phyloP scores from a whole-genome alignment of 2,113 vertebrate species.

The Microcebus jonahi region DNA sequence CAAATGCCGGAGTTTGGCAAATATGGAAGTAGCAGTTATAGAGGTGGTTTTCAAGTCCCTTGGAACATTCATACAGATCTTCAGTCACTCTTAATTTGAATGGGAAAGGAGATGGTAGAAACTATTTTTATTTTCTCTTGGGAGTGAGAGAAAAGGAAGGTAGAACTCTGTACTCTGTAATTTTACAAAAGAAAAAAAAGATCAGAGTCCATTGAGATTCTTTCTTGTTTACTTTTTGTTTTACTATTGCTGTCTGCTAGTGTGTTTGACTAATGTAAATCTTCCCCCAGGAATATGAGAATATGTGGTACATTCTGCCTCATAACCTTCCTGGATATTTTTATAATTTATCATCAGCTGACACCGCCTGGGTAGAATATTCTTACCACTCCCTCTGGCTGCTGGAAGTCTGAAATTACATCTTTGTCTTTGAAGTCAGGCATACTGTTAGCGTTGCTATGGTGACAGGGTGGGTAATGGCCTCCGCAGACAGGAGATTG shows the following conservation, averaged over 20 bases:
- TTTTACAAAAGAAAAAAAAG: conserved; percentile 31
- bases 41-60: background rate
- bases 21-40: background rate
- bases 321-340: conserved; percentile 89
- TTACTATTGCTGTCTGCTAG: conserved; percentile 14
- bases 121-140: conserved; percentile 68
- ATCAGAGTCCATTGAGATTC: conserved; percentile 45
- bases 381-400: conserved; percentile 96
- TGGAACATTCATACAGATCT: background rate
- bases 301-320: conserved; percentile 76
- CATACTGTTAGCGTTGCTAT: conserved; percentile 93
- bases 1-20: background rate
- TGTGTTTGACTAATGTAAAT: conserved; percentile 11
- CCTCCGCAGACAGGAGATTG: conserved; percentile 86
- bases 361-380: conserved; percentile 83
- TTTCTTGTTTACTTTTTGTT: conserved; percentile 66
- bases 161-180: conserved; percentile 11
- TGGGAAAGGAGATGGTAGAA: conserved; percentile 4
- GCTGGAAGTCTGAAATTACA: conserved; percentile 97
- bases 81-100: background rate
- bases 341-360: conserved; percentile 91
- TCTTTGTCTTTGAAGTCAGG: conserved; percentile 96
- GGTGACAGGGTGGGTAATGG: conserved; percentile 91
- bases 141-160: conserved; percentile 36
- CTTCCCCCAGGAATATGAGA: conserved; percentile 58